Conservation (phyloP, 2,797 vertebrate species). For the Bradypus variegatus region DNA sequence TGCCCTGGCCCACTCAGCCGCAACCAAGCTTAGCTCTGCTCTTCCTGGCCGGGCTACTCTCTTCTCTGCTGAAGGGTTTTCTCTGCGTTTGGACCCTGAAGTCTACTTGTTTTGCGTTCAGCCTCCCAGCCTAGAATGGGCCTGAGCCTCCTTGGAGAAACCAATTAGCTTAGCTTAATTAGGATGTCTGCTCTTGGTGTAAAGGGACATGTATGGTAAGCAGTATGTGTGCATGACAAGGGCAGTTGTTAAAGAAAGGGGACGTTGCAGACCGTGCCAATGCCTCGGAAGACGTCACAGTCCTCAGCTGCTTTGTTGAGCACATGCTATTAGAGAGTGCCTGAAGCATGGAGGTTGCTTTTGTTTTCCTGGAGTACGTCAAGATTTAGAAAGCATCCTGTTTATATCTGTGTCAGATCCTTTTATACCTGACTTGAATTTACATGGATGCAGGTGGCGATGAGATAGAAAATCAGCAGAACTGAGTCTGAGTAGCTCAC, state of each 20-base stretch:
- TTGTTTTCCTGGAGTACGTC: not conserved
- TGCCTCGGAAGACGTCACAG: fast-evolving
- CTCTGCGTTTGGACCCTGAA: not conserved
- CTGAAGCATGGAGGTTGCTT: not conserved
- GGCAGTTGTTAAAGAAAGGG: not conserved
- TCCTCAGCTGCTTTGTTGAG: not conserved
- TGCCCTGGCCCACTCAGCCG: not conserved
- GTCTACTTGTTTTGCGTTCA: not conserved
- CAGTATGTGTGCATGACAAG: too few species aligned
- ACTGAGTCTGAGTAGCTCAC: not conserved
- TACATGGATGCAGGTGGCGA: not conserved
- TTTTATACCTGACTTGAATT: too few species aligned
- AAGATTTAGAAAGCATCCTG: not conserved
- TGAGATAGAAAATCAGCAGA: not conserved
- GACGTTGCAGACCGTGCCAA: not conserved
- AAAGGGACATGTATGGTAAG: too few species aligned
- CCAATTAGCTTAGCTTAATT: not conserved
- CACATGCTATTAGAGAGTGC: not conserved
- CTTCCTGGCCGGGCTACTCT: not conserved
- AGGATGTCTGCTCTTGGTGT: too few species aligned
- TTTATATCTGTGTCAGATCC: not conserved
- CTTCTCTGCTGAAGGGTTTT: not conserved
- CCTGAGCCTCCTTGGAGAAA: not conserved
- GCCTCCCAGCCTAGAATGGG: not conserved
- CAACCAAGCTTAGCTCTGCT: not conserved